These are phyloP conservation scores for Diloba caeruleocephala DNA, from an alignment of 2,888 invertebrate species.

Conservation along the genomic window DNA sequence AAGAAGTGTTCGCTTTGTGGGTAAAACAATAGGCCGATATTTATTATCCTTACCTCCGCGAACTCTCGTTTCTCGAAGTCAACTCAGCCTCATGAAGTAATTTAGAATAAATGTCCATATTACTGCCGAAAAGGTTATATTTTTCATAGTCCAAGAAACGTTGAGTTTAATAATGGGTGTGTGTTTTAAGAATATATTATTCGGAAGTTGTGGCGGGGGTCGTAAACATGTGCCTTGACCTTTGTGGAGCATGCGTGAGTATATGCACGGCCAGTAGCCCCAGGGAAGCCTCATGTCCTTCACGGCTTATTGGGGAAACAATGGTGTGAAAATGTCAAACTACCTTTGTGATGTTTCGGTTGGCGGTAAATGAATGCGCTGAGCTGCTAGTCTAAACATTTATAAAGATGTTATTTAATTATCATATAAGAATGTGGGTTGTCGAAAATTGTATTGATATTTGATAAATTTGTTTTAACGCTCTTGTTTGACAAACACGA, in stretches of 20 bases:
- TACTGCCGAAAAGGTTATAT: slow-evolving; percentile 34
- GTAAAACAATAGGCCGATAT: slow-evolving; percentile 64
- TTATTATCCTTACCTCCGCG: slow-evolving; percentile 60
- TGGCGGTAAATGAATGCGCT: slow-evolving; percentile 2
- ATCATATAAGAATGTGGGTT: too few species aligned
- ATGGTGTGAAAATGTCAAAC: slow-evolving; percentile 48
- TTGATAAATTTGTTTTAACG: too few species aligned
- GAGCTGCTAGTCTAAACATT: neutral
- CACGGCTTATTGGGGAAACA: slow-evolving; percentile 39
- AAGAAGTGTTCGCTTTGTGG: slow-evolving; percentile 65
- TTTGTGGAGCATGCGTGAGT: slow-evolving; percentile 33
- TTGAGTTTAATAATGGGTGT: slow-evolving; percentile 36
- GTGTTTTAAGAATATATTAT: slow-evolving; percentile 51
- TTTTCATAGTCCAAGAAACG: slow-evolving; percentile 49
- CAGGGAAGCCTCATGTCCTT: slow-evolving; percentile 30
- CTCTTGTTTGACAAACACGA: too few species aligned
- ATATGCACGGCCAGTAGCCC: slow-evolving; percentile 35
- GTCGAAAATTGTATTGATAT: too few species aligned
- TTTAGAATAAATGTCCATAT: slow-evolving; percentile 43
- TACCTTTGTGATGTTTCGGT: slow-evolving; percentile 24
- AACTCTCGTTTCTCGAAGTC: slow-evolving; percentile 48
- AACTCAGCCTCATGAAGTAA: slow-evolving; percentile 54
- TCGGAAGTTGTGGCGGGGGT: slow-evolving; percentile 28
- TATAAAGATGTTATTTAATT: neutral
- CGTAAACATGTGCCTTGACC: slow-evolving; percentile 39